A percentile compares a stretch with the other conserved stretches of the same genome.
Evolutionary conservation across 2,113 vertebrate genomes (phyloP).

Genomic region (Numenius arquata): DNA sequence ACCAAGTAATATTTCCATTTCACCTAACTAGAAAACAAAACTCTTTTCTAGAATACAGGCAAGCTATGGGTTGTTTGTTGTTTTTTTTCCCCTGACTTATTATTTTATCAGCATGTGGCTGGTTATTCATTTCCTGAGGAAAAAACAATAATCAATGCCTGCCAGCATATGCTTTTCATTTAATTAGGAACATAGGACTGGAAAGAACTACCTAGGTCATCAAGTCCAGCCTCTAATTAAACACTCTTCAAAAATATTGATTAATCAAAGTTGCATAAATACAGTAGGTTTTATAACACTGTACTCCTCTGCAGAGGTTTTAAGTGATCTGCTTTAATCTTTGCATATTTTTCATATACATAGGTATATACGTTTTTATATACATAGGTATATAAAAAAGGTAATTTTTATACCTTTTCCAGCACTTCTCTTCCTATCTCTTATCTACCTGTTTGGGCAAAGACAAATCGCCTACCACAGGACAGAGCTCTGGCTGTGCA

Average conservation of each 20-base stretch:
- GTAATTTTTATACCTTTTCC: background rate
- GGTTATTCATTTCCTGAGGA: constrained; percentile 49
- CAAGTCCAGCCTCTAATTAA: constrained; percentile 25
- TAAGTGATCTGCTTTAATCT: background rate
- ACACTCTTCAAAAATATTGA: constrained; percentile 30
- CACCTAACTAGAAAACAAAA: background rate
- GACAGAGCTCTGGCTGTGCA: background rate
- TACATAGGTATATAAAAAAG: background rate
- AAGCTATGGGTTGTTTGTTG: background rate
- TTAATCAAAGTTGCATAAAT: constrained; percentile 8
- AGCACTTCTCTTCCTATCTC: background rate
- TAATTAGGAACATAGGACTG: constrained; percentile 1
- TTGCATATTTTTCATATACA: background rate
- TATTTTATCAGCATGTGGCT: constrained; percentile 58
- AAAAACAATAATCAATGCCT: constrained; percentile 51
- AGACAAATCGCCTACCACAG: background rate
- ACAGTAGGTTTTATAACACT: background rate
- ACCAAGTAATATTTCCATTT: background rate
- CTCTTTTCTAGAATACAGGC: constrained; percentile 35
- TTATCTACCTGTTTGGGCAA: background rate
- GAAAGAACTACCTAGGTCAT: background rate
- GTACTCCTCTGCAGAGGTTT: background rate
- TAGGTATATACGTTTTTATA: background rate
- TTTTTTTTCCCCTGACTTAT: background rate
- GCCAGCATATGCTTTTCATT: constrained; percentile 20